Evolutionary conservation across 1,140 invertebrate species (phyloP).

Genomic region (Brachionus rotundiformis): DNA sequence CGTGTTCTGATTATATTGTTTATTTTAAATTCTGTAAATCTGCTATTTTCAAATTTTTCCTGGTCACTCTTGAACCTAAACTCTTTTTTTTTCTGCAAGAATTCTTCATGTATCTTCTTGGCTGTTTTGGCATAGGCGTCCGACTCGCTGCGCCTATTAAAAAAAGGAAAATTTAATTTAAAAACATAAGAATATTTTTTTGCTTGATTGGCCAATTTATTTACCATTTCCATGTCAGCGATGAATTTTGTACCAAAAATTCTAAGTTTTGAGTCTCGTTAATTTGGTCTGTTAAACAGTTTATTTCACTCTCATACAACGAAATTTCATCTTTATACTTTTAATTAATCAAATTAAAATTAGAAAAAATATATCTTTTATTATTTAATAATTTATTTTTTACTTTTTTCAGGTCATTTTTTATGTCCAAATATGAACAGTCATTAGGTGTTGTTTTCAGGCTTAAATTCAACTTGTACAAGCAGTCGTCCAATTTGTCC

Average conservation of each 20-base stretch:
- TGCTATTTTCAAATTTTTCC: conserved; percentile 47
- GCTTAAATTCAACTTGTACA: conserved; percentile 34
- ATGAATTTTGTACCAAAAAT: conserved; percentile 48
- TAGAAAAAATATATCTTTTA: background rate
- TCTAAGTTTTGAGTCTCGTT: conserved; percentile 39
- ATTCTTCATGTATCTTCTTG: conserved; percentile 36
- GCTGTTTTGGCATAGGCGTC: conserved; percentile 1
- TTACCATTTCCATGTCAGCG: conserved; percentile 22
- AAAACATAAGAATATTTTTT: no score
- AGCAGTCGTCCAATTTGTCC: conserved; percentile 48
- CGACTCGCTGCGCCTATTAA: background rate
- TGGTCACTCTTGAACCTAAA: conserved; percentile 16
- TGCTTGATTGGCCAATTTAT: no score
- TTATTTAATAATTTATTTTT: background rate
- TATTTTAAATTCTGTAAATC: conserved; percentile 51
- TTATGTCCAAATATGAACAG: conserved; percentile 39
- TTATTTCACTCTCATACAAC: conserved; percentile 31
- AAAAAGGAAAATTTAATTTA: no score
- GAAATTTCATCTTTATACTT: conserved; percentile 47
- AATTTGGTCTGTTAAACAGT: conserved; percentile 34
- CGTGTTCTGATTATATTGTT: conserved; percentile 36
- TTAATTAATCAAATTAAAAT: no score
- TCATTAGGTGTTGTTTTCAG: conserved; percentile 31
- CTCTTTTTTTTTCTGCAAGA: conserved; percentile 4
- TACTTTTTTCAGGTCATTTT: conserved; percentile 45